Evolutionary conservation across 2,113 vertebrate genomes (phyloP), one percentile per base, ranked within the genome.

Genomic region (Butorides virescens): DNA sequence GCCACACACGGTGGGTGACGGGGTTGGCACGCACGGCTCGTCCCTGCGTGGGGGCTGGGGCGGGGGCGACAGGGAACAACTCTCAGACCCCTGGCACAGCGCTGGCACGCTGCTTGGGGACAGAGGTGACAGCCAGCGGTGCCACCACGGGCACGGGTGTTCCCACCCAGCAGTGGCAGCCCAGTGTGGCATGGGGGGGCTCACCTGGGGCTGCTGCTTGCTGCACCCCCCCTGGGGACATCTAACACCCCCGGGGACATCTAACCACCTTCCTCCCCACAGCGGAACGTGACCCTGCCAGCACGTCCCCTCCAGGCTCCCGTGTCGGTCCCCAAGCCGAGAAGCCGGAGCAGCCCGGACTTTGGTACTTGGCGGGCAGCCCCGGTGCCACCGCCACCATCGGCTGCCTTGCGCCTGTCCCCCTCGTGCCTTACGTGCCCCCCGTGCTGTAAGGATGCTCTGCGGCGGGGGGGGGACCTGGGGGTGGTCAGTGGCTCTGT

Each of bases 401-500:
- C 9, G 20, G 97, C 95, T 98, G 97, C 58, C 53, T 98, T 44
- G 93, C 98, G 1, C 75, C 98, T 0, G 49, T 99, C 50, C 98
- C 98, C 5, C 55, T 97, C 55, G 76, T 98, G 95, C 97, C 98
- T 58, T 98, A 97, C 8, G 96, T 90, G 9, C 71, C 98, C 22
- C 59, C 98, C 18, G 13, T 98, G 39, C 94, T 98, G 98, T 98
- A 97, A 98, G 98, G 66, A 61, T 39, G 39, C 63, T 49, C 19
- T 14, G 59, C 0, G 23, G 11, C 0, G 17, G 32, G 6, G 37
- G 3, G 17, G 14, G 39, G 9, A 7, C 23, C 3, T 0, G 0
- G 5, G 18, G 11, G 15, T 8, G 22, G 1, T 49, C 34, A 30
- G 34, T 56, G 39, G 47, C 37, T 9, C 49, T 15, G 2, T 1